These are phyloP conservation scores for Psittacula echo DNA, from an alignment of 2,797 vertebrate genomes.

Conservation along the genomic window DNA sequence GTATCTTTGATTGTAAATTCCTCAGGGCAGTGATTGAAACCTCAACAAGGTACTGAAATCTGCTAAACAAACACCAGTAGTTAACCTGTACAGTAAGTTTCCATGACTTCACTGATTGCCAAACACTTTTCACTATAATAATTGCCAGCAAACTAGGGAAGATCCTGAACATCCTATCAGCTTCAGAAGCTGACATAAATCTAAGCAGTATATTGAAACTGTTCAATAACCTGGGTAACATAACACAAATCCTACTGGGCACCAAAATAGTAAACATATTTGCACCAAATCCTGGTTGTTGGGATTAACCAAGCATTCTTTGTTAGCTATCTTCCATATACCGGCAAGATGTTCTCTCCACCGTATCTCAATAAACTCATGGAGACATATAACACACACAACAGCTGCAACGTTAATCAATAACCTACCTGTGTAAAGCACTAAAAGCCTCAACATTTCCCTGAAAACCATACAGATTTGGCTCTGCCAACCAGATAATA, in stretches of 20 bases:
- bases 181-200: not conserved
- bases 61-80: constrained; percentile 7
- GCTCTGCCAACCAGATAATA: not conserved
- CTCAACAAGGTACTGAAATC: constrained; percentile 8
- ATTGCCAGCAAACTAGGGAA: not conserved
- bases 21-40: constrained; percentile 25
- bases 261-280: not conserved
- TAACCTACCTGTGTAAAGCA: not conserved
- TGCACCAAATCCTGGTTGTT: not conserved
- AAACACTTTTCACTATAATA: not conserved
- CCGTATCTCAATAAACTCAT: not conserved
- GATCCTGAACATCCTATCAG: not conserved
- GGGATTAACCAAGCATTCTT: not conserved
- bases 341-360: not conserved
- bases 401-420: not conserved
- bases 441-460: not conserved
- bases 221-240: not conserved
- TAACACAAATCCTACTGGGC: not conserved
- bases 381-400: not conserved
- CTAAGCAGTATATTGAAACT: not conserved
- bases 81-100: constrained; percentile 34
- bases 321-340: not conserved
- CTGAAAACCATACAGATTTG: not conserved
- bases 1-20: constrained; percentile 35
- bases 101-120: constrained; percentile 22